Conservation (phyloP, 2,797 vertebrate species). For the Fistularia tabacaria region DNA sequence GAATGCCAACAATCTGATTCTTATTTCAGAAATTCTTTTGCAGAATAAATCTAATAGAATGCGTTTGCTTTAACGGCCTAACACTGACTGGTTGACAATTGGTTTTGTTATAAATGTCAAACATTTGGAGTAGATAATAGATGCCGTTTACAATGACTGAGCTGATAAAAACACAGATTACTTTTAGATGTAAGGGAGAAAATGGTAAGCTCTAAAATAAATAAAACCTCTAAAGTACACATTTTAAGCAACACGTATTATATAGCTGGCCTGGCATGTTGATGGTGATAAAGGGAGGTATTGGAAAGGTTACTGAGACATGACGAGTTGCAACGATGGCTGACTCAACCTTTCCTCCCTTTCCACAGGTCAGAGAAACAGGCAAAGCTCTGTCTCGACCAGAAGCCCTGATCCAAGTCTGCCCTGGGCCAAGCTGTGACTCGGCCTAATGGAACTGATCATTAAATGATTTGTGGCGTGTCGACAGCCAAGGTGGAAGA, state of each 20-base stretch:
- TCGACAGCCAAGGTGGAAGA: constrained; percentile 39
- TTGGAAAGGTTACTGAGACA: constrained; percentile 47
- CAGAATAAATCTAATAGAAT: neutral
- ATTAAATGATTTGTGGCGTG: constrained; percentile 54
- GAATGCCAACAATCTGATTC: neutral
- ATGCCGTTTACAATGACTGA: too few species aligned
- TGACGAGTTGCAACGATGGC: constrained; percentile 47
- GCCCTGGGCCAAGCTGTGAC: constrained; percentile 26
- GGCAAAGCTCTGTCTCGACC: constrained; percentile 57
- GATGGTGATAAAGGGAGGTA: constrained; percentile 56
- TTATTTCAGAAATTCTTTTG: neutral
- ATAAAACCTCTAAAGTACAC: too few species aligned
- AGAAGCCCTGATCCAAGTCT: constrained; percentile 31
- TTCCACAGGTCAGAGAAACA: constrained; percentile 54
- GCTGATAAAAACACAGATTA: too few species aligned
- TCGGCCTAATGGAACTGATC: constrained; percentile 50
- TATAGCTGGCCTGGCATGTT: constrained; percentile 3
- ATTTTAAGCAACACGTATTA: constrained; percentile 26
- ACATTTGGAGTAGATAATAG: too few species aligned
- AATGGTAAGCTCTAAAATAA: neutral
- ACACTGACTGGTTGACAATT: too few species aligned
- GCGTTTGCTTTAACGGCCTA: too few species aligned
- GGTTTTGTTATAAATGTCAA: too few species aligned
- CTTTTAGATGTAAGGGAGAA: neutral
- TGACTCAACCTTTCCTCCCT: constrained; percentile 60